Evolutionary conservation across 2,113 vertebrate genomes (phyloP).

Genomic region (Tympanuchus pallidicinctus): DNA sequence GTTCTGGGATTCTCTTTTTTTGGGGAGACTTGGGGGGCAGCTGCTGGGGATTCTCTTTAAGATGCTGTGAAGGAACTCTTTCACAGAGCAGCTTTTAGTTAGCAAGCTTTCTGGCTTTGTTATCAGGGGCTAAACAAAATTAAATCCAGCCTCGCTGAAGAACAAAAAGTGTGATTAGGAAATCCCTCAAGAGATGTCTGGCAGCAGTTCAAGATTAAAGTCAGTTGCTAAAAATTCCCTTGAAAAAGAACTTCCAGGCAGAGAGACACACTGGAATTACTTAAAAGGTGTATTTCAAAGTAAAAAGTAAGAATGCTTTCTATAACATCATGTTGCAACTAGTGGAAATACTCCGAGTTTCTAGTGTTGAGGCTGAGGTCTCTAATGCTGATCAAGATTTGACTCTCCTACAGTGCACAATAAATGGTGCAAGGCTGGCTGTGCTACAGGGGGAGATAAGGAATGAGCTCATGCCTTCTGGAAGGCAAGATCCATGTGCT

Average conservation of each 20-base stretch:
- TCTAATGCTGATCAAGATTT: neutral
- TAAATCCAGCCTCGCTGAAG: conserved; percentile 75
- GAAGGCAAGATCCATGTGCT: neutral
- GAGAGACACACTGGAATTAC: conserved; percentile 6
- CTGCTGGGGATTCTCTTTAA: conserved; percentile 52
- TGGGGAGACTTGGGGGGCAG: neutral
- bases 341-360: neutral
- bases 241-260: conserved; percentile 5
- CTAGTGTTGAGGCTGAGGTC: neutral
- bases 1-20: neutral
- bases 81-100: conserved; percentile 74
- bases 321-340: neutral
- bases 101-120: conserved; percentile 72
- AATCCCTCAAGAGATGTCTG: conserved; percentile 62
- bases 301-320: neutral
- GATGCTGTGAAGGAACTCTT: conserved; percentile 59
- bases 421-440: neutral
- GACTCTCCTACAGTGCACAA: neutral
- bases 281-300: conserved; percentile 38
- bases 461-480: neutral
- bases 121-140: conserved; percentile 77
- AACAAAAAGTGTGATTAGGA: conserved; percentile 73
- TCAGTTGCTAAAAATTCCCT: conserved; percentile 57
- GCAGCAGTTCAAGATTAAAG: conserved; percentile 74
- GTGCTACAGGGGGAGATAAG: neutral